These are phyloP conservation scores for Cathartes aura DNA, from an alignment of 2,113 vertebrate species.

Conservation along the genomic window DNA sequence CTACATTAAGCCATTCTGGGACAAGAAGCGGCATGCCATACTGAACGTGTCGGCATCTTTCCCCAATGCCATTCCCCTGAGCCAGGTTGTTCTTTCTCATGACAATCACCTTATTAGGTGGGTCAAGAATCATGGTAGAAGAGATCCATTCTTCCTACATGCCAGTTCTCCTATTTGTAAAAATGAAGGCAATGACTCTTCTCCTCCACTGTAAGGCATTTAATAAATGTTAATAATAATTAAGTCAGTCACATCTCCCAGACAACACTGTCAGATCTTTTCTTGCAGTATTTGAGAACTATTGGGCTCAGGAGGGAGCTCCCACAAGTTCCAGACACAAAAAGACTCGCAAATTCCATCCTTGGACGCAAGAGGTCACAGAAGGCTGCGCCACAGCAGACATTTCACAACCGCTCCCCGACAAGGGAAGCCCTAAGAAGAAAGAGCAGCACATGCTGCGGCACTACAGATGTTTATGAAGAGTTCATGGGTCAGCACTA, in stretches of 20 bases:
- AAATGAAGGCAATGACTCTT: slow-evolving; percentile 4
- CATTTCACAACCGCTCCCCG: neutral
- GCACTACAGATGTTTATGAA: neutral
- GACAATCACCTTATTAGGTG: slow-evolving; percentile 49
- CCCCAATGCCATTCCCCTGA: neutral
- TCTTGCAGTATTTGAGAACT: neutral
- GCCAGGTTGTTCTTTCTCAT: neutral
- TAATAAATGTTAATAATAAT: slow-evolving; percentile 37
- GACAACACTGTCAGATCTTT: neutral
- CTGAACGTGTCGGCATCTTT: neutral
- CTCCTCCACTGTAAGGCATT: neutral
- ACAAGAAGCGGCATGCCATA: neutral
- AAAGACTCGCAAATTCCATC: neutral
- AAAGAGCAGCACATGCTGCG: neutral
- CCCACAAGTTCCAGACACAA: neutral
- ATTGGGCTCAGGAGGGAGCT: neutral
- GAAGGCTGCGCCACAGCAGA: slow-evolving; percentile 14
- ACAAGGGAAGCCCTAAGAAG: neutral
- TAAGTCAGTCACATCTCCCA: neutral
- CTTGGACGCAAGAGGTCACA: slow-evolving; percentile 48
- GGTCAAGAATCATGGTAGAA: slow-evolving; percentile 33
- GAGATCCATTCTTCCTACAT: neutral
- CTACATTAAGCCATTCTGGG: neutral
- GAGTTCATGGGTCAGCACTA: neutral
- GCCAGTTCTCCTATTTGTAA: neutral